Conservation (phyloP, 2,113 vertebrate genomes). For the Grus americana region DNA sequence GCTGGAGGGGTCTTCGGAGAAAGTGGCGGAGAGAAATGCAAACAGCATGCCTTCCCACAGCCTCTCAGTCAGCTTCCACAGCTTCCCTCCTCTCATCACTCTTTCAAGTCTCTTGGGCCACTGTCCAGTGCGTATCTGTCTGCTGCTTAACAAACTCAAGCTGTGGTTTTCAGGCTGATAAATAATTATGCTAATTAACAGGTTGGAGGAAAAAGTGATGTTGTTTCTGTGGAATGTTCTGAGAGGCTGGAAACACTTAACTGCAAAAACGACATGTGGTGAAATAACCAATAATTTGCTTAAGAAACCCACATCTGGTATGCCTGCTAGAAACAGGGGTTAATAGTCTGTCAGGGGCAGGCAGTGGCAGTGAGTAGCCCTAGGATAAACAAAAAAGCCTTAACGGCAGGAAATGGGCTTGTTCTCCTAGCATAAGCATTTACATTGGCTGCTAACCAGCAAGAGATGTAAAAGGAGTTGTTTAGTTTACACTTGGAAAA, state of each 20-base stretch:
- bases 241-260: slow-evolving; percentile 93
- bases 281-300: slow-evolving; percentile 92
- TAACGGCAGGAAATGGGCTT: slow-evolving; percentile 91
- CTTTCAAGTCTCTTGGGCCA: slow-evolving; percentile 24
- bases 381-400: slow-evolving; percentile 89
- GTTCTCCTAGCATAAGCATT: slow-evolving; percentile 90
- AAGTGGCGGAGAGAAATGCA: neutral
- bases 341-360: slow-evolving; percentile 86
- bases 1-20: neutral
- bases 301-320: slow-evolving; percentile 92
- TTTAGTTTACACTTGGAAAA: slow-evolving; percentile 79
- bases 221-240: slow-evolving; percentile 86
- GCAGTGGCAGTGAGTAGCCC: slow-evolving; percentile 82
- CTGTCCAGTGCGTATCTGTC: slow-evolving; percentile 26
- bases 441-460: slow-evolving; percentile 85
- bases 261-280: slow-evolving; percentile 85
- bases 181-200: slow-evolving; percentile 88
- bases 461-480: slow-evolving; percentile 79
- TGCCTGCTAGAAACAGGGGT: slow-evolving; percentile 84
- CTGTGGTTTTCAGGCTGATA: slow-evolving; percentile 79
- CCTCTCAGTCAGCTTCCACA: neutral
- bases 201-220: slow-evolving; percentile 88
- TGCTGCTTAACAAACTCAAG: slow-evolving; percentile 69
- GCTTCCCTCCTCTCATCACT: slow-evolving; percentile 6
- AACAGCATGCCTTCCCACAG: slow-evolving; percentile 29